Conservation (phyloP, 2,113 vertebrate genomes). For the Sinocyclocheilus maitianheensis region DNA sequence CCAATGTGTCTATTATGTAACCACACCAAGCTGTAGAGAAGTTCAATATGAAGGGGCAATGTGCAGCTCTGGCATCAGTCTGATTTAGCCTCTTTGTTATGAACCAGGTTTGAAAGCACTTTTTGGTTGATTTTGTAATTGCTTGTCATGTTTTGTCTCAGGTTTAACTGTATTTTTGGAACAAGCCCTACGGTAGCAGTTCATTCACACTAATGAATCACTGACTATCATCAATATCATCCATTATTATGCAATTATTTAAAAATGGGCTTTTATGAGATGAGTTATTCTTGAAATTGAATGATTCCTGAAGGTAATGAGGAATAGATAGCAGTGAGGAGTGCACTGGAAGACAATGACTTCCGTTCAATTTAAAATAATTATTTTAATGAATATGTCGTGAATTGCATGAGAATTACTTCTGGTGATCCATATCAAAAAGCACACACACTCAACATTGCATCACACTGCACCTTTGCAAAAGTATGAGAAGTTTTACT, state of each 20-base stretch:
- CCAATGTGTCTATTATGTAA: not conserved
- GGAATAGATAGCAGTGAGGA: constrained; percentile 7
- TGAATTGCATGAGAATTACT: not conserved
- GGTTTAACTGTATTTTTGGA: constrained; percentile 6
- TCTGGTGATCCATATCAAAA: not conserved
- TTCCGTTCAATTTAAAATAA: constrained; percentile 18
- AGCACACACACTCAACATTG: not conserved
- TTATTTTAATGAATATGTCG: constrained; percentile 8
- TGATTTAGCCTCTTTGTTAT: not conserved
- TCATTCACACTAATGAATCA: constrained; percentile 8
- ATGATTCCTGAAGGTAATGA: constrained; percentile 9
- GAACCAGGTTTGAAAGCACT: not conserved
- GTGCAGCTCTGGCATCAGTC: not conserved
- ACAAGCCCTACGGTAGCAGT: not conserved
- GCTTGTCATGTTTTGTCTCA: not conserved
- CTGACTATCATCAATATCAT: not conserved
- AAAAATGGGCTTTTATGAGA: not conserved
- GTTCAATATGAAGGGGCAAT: not conserved
- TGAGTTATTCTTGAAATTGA: not conserved
- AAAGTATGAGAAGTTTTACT: not conserved
- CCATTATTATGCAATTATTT: not conserved
- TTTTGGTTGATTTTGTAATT: not conserved
- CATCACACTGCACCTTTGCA: not conserved
- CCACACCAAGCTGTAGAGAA: not conserved
- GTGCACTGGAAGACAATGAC: constrained; percentile 8